Evolutionary conservation across 2,888 invertebrate species (phyloP).

Genomic region (Aphodius granarius): DNA sequence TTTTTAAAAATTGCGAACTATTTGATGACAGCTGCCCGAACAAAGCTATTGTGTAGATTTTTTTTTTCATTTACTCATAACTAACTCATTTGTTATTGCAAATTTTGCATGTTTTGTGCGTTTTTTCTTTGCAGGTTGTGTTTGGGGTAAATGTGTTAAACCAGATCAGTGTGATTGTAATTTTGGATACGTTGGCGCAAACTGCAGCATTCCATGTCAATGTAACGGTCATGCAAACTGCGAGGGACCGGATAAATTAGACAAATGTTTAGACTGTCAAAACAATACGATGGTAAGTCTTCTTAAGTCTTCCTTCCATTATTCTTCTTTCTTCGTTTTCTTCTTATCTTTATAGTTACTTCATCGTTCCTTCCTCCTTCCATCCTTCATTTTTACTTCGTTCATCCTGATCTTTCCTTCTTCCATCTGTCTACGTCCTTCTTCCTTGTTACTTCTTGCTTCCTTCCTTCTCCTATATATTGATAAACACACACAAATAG

Average conservation of each 20-base stretch:
- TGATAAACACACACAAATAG: neutral
- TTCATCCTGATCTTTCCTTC: too few species aligned
- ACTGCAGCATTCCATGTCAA: conserved; percentile 91
- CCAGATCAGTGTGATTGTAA: conserved; percentile 86
- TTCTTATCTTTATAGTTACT: too few species aligned
- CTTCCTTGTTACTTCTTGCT: neutral
- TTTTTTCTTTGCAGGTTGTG: conserved; percentile 61
- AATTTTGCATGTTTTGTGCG: conserved; percentile 23
- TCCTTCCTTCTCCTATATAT: neutral
- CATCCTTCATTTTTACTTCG: too few species aligned
- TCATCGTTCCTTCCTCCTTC: too few species aligned
- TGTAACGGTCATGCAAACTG: conserved; percentile 95
- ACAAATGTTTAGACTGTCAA: conserved; percentile 80
- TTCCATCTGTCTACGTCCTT: too few species aligned
- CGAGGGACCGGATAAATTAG: conserved; percentile 80
- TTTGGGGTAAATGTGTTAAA: conserved; percentile 80
- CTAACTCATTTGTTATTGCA: neutral
- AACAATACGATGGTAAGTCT: conserved; percentile 84
- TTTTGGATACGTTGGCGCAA: conserved; percentile 93
- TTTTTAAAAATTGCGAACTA: too few species aligned
- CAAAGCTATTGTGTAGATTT: too few species aligned
- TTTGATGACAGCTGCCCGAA: too few species aligned
- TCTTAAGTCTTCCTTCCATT: neutral
- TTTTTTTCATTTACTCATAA: neutral
- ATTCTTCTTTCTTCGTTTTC: too few species aligned